A percentile compares a stretch with the other conserved stretches of the same genome.
Evolutionary conservation across 2,888 invertebrate genomes (phyloP).

Genomic region (Tuberolachnus salignus): DNA sequence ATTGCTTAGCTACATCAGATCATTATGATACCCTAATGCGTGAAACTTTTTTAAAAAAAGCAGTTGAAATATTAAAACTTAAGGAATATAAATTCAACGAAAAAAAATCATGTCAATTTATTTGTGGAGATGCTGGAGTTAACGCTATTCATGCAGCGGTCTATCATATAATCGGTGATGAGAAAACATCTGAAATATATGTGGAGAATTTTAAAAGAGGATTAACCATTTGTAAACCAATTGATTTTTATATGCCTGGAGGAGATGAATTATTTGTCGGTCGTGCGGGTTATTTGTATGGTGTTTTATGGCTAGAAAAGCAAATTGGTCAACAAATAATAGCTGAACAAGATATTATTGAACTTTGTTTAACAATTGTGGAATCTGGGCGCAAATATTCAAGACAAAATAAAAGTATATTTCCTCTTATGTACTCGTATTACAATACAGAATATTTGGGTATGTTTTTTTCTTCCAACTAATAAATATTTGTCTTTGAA

Average conservation of each 20-base stretch:
- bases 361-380: slow-evolving; percentile 74
- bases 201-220: slow-evolving; percentile 63
- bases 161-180: slow-evolving; percentile 64
- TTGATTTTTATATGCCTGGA: slow-evolving; percentile 69
- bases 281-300: slow-evolving; percentile 80
- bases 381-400: slow-evolving; percentile 76
- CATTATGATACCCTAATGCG: slow-evolving; percentile 64
- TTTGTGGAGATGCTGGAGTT: slow-evolving; percentile 81
- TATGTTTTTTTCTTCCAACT: slow-evolving; percentile 46
- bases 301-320: slow-evolving; percentile 74
- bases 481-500: slow-evolving; percentile 7
- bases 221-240: slow-evolving; percentile 65
- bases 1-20: slow-evolving; percentile 70
- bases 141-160: slow-evolving; percentile 75
- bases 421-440: slow-evolving; percentile 81
- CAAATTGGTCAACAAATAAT: slow-evolving; percentile 66
- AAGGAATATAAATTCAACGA: slow-evolving; percentile 67
- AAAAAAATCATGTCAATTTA: slow-evolving; percentile 66
- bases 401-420: slow-evolving; percentile 66
- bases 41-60: slow-evolving; percentile 67
- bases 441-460: slow-evolving; percentile 77
- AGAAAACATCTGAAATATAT: slow-evolving; percentile 61
- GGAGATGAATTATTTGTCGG: slow-evolving; percentile 88
- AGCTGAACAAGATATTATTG: slow-evolving; percentile 65
- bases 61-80: slow-evolving; percentile 68